These are phyloP conservation scores for Eolophus roseicapilla DNA, from an alignment of 2,113 vertebrate genomes.

Conservation along the genomic window DNA sequence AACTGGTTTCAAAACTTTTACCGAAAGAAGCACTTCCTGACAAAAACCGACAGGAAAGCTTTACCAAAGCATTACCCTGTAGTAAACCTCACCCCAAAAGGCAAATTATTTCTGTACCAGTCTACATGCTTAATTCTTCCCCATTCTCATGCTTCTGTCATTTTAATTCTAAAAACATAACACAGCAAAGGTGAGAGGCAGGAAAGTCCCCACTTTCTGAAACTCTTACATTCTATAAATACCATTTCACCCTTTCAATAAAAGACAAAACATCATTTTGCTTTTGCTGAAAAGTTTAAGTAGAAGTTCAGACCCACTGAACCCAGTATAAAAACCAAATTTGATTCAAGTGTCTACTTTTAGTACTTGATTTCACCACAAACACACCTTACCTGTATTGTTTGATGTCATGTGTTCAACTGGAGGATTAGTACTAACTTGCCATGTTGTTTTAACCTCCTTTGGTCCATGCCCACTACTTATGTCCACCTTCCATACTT, in stretches of 20 bases:
- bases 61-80: background rate
- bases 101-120: background rate
- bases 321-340: background rate
- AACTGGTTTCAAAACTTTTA: background rate
- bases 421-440: conserved; percentile 80
- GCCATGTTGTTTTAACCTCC: conserved; percentile 84
- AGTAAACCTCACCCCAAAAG: background rate
- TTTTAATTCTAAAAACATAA: background rate
- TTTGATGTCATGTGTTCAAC: conserved; percentile 78
- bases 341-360: background rate
- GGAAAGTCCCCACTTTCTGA: background rate
- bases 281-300: background rate
- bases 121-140: background rate
- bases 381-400: conserved; percentile 69
- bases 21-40: background rate
- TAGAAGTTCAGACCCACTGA: background rate
- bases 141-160: background rate
- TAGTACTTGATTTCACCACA: background rate
- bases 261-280: background rate
- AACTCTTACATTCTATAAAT: background rate
- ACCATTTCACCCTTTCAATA: background rate
- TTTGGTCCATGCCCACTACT: conserved; percentile 81
- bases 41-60: background rate
- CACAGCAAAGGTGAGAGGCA: background rate
- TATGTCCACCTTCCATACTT: conserved; percentile 87